Evolutionary conservation across 2,113 vertebrate genomes (phyloP), one percentile per base, ranked within the genome.

Genomic region (Ariopsis seemanni): DNA sequence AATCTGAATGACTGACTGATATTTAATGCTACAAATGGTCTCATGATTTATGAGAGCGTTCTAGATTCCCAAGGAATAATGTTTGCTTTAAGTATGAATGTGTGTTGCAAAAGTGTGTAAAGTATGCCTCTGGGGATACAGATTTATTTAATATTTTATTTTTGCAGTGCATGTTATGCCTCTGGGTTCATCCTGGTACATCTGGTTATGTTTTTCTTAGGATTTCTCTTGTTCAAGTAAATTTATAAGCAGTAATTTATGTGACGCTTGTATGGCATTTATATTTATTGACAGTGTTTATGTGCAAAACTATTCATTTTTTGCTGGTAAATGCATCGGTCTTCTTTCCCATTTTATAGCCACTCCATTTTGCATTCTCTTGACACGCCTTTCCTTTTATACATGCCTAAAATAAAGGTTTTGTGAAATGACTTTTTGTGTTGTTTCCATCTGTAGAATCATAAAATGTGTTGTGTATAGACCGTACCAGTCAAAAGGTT

Each of bases 341-440:
- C 57, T 18, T 18, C 57, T 58, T 58, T 58, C 57, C 57, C 17
- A 58, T 42, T 58, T 58, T 58, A 18, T 17, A 18, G 57, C 57
- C 57, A 17, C 57, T 15, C 15, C 57, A 58, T 15, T 15, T 58
- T 58, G 57, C 57, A 58, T 58, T 58, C 15, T 58, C 2, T 58
- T 58, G 57, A 58, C 17, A 58, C 18, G 5, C 57, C 57, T 18
- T 58, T 42, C 27, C 69, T 89, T 88, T 60, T 86, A 84, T 88
- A 62, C 62, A 86, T 84, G 80, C 83, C 80, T 77, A 30, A 85
- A 91, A 88, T 88, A 91, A 91, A 91, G 50, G 81, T 89, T 89
- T 90, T 91, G 89, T 79, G 87, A 86, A 91, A 87, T 83, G 20
- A 82, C 75, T 60, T 34, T 34, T 42, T 42, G 34, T 42, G 2